These are phyloP conservation scores for Meles meles DNA, from an alignment of 2,113 vertebrate species.

Conservation along the genomic window DNA sequence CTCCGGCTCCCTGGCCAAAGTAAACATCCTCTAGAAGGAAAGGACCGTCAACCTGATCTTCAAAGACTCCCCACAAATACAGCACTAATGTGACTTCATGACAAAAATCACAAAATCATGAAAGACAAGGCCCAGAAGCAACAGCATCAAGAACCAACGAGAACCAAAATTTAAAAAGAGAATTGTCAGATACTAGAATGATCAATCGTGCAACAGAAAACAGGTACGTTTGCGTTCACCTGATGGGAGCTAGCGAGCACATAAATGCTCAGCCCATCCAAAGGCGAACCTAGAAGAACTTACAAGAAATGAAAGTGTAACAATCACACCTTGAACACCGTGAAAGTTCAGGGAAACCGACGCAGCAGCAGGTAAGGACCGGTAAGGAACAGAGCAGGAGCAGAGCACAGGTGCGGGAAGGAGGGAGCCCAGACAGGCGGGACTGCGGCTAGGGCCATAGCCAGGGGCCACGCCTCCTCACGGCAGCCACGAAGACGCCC, in stretches of 20 bases:
- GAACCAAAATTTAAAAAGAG: background rate
- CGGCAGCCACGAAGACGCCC: background rate
- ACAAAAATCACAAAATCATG: background rate
- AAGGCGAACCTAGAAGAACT: background rate
- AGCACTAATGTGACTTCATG: background rate
- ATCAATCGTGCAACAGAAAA: background rate
- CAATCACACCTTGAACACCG: background rate
- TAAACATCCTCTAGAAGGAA: background rate
- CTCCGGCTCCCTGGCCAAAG: background rate
- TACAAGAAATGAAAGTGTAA: background rate
- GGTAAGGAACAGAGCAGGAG: background rate
- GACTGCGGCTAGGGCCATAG: background rate
- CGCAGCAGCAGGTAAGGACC: background rate
- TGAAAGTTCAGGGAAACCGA: background rate
- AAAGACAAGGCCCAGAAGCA: background rate
- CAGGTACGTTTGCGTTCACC: background rate
- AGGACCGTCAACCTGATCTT: background rate
- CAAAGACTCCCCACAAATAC: background rate
- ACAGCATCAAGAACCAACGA: background rate
- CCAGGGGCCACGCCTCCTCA: fast-evolving
- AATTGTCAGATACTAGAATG: background rate
- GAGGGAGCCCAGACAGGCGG: background rate
- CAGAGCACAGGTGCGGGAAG: background rate
- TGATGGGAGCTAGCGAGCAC: background rate
- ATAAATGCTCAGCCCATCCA: background rate